phyloP scores from a whole-genome alignment of 2,888 invertebrate genomes.

The Parasteatoda lunata region DNA sequence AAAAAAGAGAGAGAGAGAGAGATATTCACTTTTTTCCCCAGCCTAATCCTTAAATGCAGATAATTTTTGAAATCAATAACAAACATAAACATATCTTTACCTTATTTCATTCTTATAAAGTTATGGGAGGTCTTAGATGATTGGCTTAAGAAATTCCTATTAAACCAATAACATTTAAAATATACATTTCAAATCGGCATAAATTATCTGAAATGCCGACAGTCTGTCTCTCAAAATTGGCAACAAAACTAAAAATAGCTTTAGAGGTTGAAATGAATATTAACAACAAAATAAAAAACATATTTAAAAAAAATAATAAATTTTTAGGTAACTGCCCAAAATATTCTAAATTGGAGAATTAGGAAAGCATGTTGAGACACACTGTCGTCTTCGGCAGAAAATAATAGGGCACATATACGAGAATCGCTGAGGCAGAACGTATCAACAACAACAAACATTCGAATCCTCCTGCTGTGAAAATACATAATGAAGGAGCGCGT shows the following conservation, averaged over 20 bases:
- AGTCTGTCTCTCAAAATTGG: not conserved
- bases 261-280: not conserved
- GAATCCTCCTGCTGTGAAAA: conserved; percentile 54
- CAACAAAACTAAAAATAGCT: not conserved
- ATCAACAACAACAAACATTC: conserved; percentile 35
- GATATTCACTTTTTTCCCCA: too few relatives aligned
- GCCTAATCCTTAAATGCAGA: too few relatives aligned
- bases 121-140: too few relatives aligned
- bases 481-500: conserved; percentile 51
- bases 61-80: too few relatives aligned
- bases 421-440: conserved; percentile 18
- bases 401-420: conserved; percentile 32
- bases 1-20: too few relatives aligned
- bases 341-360: conserved; percentile 42
- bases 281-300: not conserved
- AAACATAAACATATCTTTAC: too few relatives aligned
- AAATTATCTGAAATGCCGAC: not conserved
- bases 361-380: conserved; percentile 7
- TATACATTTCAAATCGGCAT: not conserved
- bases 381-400: conserved; percentile 35
- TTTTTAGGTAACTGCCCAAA: conserved; percentile 6
- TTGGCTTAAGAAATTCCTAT: too few relatives aligned
- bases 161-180: too few relatives aligned
- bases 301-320: not conserved
- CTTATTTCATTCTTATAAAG: too few relatives aligned